phyloP scores from a whole-genome alignment of 2,113 vertebrate genomes.

The Aix galericulata region DNA sequence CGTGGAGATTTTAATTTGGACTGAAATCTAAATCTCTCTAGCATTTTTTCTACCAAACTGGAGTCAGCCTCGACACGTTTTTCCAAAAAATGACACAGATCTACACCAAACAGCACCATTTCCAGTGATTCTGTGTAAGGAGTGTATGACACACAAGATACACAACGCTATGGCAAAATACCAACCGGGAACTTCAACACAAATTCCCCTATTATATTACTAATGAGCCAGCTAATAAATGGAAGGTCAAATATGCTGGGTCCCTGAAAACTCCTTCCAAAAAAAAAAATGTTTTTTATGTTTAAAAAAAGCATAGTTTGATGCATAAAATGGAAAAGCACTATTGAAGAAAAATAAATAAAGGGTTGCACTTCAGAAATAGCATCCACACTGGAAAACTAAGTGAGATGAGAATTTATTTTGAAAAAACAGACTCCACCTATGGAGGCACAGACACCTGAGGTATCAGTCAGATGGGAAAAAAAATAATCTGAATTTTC shows the following conservation, averaged over 20 bases:
- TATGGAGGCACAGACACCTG: neutral
- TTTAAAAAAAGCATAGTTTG: neutral
- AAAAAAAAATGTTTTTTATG: neutral
- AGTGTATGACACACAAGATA: neutral
- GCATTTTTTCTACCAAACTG: neutral
- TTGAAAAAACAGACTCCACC: neutral
- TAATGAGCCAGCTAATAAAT: neutral
- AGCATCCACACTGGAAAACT: neutral
- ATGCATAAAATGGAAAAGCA: neutral
- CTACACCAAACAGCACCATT: neutral
- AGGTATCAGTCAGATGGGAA: fast-evolving
- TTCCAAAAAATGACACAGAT: neutral
- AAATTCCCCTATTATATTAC: neutral
- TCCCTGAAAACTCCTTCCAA: neutral
- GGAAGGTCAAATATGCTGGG: neutral
- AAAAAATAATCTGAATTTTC: neutral
- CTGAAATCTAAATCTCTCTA: neutral
- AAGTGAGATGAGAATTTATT: neutral
- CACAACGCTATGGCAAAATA: neutral
- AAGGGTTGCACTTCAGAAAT: neutral
- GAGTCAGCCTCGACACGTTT: neutral
- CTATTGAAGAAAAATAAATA: neutral
- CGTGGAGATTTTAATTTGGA: neutral
- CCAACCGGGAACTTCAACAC: neutral
- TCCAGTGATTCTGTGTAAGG: neutral